Evolutionary conservation across 2,113 vertebrate genomes (phyloP).

Genomic region (Pluvianellus socialis): DNA sequence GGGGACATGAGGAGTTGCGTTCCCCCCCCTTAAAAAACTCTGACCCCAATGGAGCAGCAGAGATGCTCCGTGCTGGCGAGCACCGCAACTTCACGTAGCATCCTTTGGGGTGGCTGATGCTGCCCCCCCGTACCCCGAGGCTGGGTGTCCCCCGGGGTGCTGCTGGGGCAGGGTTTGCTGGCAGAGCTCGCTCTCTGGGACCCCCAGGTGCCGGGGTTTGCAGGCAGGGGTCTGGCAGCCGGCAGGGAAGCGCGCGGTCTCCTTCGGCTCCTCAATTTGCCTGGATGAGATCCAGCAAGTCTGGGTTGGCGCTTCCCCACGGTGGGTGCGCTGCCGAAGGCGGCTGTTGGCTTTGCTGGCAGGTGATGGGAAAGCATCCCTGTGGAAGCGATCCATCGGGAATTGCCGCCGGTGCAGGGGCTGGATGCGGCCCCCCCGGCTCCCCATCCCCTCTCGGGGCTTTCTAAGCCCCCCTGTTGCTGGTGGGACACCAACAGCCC

Average conservation of each 20-base stretch:
- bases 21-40: background rate
- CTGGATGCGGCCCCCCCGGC: background rate
- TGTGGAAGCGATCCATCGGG: background rate
- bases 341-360: background rate
- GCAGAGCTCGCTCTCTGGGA: background rate
- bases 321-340: background rate
- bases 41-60: background rate
- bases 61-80: background rate
- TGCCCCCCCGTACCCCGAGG: rapidly evolving
- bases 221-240: background rate
- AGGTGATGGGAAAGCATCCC: background rate
- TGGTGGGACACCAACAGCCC: background rate
- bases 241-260: rapidly evolving
- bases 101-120: background rate
- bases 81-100: background rate
- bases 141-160: background rate
- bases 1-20: rapidly evolving
- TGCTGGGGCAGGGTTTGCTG: background rate
- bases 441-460: background rate
- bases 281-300: background rate
- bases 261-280: rapidly evolving
- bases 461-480: background rate
- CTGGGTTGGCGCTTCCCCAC: background rate
- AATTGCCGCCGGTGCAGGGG: background rate
- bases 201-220: background rate